phyloP scores from a whole-genome alignment of 1,140 invertebrate species.

The Sipha flava region DNA sequence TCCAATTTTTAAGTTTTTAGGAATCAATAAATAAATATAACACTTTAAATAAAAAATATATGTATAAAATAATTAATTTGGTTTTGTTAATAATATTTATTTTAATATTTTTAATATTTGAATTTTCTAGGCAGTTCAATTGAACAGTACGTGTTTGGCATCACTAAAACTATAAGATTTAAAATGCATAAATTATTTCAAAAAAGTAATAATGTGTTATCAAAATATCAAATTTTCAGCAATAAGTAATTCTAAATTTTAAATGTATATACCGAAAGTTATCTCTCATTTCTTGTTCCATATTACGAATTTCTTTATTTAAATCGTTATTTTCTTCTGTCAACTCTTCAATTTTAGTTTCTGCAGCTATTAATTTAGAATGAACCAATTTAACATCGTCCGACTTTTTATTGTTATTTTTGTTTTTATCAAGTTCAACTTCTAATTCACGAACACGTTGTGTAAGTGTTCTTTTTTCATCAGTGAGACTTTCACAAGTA shows the following conservation, averaged over 20 bases:
- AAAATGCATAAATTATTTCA: too few species aligned
- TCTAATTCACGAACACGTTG: constrained; percentile 63
- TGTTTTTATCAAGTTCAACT: constrained; percentile 51
- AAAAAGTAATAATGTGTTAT: too few species aligned
- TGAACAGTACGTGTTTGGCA: too few species aligned
- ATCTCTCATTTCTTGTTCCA: constrained; percentile 95
- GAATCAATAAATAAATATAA: too few species aligned
- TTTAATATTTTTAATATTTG: too few species aligned
- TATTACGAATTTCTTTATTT: constrained; percentile 82
- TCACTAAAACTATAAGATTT: too few species aligned
- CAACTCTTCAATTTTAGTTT: constrained; percentile 81
- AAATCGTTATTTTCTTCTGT: constrained; percentile 95
- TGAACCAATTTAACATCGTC: constrained; percentile 54
- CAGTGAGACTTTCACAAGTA: constrained; percentile 65
- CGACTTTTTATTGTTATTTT: constrained; percentile 37
- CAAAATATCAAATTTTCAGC: too few species aligned
- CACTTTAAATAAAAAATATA: too few species aligned
- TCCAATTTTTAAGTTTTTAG: too few species aligned
- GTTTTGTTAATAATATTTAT: too few species aligned
- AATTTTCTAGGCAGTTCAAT: too few species aligned
- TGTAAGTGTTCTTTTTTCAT: constrained; percentile 69
- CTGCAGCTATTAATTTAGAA: constrained; percentile 75
- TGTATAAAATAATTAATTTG: too few species aligned
- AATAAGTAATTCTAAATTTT: neutral
- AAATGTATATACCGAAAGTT: constrained; percentile 65